Evolutionary conservation across 2,113 vertebrate genomes (phyloP).

Genomic region (Shinisaurus crocodilurus): DNA sequence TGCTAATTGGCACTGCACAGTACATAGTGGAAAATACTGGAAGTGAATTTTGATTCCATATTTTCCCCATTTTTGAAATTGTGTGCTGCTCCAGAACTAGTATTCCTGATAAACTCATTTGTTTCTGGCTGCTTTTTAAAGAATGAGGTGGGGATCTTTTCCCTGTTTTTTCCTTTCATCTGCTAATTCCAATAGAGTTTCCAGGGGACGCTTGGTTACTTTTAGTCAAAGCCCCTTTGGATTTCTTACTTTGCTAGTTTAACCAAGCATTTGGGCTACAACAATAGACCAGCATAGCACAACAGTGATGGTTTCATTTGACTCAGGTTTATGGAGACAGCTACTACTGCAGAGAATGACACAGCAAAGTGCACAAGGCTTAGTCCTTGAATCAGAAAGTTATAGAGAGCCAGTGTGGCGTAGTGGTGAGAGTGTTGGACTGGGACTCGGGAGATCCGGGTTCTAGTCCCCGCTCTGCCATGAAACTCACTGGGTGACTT

Average conservation of each 20-base stretch:
- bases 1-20: slow-evolving; percentile 4
- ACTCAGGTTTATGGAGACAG: neutral
- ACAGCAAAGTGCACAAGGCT: neutral
- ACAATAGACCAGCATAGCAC: slow-evolving; percentile 6
- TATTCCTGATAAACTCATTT: neutral
- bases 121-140: slow-evolving; percentile 9
- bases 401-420: too few species aligned
- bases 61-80: slow-evolving; percentile 43
- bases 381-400: neutral
- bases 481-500: too few species aligned
- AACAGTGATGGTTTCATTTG: slow-evolving; percentile 30
- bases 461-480: too few species aligned
- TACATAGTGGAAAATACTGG: neutral
- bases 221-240: slow-evolving; percentile 16
- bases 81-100: slow-evolving; percentile 11
- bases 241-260: slow-evolving; percentile 26
- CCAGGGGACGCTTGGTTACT: slow-evolving; percentile 36
- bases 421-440: too few species aligned
- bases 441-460: too few species aligned
- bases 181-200: slow-evolving; percentile 28
- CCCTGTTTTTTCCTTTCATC: neutral
- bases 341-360: slow-evolving; percentile 18
- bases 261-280: slow-evolving; percentile 28
- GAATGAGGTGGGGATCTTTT: slow-evolving; percentile 20
- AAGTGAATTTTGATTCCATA: slow-evolving; percentile 39